Percentiles rank a stretch among this genome's conserved stretches.
Conservation (phyloP, 2,113 vertebrate species). For the Nesoenas mayeri region DNA sequence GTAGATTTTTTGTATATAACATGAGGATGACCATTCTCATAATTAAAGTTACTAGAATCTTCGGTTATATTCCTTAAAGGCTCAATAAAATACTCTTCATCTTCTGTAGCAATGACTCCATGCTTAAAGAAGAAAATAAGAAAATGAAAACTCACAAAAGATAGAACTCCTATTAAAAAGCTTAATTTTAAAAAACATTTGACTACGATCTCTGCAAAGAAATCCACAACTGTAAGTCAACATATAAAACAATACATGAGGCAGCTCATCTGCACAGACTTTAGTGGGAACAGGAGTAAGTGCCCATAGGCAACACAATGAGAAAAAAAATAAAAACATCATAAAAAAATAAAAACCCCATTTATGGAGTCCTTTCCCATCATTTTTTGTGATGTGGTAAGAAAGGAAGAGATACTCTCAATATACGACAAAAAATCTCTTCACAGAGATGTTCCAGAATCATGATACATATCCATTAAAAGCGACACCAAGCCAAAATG, state of each 20-base stretch:
- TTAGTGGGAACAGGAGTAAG: neutral
- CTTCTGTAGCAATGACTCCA: slow-evolving; percentile 96
- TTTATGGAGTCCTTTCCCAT: neutral
- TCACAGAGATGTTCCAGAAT: neutral
- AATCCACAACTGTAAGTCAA: neutral
- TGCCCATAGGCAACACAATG: neutral
- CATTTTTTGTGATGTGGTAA: neutral
- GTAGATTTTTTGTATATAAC: slow-evolving; percentile 99
- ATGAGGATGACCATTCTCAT: slow-evolving; percentile 92
- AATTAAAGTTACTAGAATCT: slow-evolving; percentile 85
- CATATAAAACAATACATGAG: neutral
- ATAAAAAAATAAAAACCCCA: neutral
- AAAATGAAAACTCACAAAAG: slow-evolving; percentile 3
- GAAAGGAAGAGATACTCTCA: neutral
- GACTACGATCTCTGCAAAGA: neutral
- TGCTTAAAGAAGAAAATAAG: slow-evolving; percentile 79
- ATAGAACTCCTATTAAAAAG: neutral
- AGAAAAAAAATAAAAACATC: neutral
- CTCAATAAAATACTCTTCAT: slow-evolving; percentile 99
- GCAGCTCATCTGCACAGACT: neutral
- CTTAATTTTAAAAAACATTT: neutral
- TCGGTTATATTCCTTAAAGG: slow-evolving; percentile 92
- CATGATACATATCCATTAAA: neutral
- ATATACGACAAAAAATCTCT: neutral
- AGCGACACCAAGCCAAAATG: neutral